Base-by-base conservation (phyloP, 2,113 vertebrate species). In the Ictalurus punctatus region DNA sequence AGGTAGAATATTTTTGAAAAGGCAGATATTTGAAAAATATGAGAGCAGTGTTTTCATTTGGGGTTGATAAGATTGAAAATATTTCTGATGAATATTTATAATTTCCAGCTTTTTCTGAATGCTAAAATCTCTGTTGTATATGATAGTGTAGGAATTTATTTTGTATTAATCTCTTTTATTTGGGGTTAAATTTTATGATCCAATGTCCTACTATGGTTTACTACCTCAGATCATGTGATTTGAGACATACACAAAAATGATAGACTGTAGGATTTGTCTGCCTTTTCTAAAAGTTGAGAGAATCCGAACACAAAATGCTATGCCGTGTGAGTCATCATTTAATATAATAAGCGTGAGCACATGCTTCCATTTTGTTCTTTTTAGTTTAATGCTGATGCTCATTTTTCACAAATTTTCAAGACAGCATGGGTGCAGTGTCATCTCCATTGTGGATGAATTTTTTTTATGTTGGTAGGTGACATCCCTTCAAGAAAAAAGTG, bases 371-470 rank as follows among this genome's bases (percentile, higher is more conserved):
- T 78, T 85, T 87, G 73, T 52, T 78, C 54, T 52, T 52, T 52
- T 12, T 27, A 48, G 63, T 73, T 40, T 74, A 37, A 88, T 65
- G 10, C 54, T 89, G 84, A 78, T n/a, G 12, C 13, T n/a, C 0
- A 23, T 40, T 44, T 76, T 44, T 76, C 90, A 93, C 92, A 92
- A 91, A 89, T 94, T 93, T 90, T 92, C 90, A 88, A 92, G 92
- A 91, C 87, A 90, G 90, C 91, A 89, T 93, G 92, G 93, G 92
- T 94, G 92, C 93, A 93, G 92, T 93, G 90, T 91, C 91, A 83
- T 74, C 87, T 87, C 78, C 63, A 86, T 69, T 54, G 52, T 82
- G 90, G 89, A 88, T 89, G 71, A 83, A 71, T 0, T 63, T 79
- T 83, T 86, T 61, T 74, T 21, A 4, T 19, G 1, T 40, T 3